Evolutionary conservation across 2,888 invertebrate species (phyloP).

Genomic region (Melanargia galathea): DNA sequence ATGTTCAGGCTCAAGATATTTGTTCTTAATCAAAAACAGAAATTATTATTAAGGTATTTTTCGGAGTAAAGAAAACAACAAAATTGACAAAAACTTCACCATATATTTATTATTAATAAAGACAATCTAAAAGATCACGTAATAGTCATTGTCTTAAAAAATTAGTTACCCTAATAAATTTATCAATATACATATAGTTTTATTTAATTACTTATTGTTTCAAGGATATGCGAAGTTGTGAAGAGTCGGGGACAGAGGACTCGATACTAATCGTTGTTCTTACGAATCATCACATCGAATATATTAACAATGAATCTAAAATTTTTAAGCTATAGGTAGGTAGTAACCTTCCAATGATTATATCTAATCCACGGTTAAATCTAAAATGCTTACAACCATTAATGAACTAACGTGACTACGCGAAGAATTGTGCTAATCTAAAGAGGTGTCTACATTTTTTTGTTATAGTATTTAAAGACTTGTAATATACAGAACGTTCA

Average conservation of each 20-base stretch:
- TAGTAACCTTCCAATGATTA: conserved; percentile 69
- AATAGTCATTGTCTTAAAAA: conserved; percentile 82
- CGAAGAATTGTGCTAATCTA: conserved; percentile 82
- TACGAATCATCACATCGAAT: conserved; percentile 78
- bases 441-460: conserved; percentile 76
- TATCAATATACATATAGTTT: conserved; percentile 79
- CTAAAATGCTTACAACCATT: conserved; percentile 75
- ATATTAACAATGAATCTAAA: conserved; percentile 75
- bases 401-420: conserved; percentile 76
- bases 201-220: conserved; percentile 82
- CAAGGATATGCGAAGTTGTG: conserved; percentile 82
- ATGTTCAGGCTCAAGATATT: too few species aligned
- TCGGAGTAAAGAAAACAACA: conserved; percentile 61
- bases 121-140: conserved; percentile 83
- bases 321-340: conserved; percentile 73
- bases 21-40: too few species aligned
- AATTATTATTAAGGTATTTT: too few species aligned
- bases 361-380: conserved; percentile 69
- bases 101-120: conserved; percentile 83
- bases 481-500: conserved; percentile 81
- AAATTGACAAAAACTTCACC: conserved; percentile 81
- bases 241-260: conserved; percentile 66
- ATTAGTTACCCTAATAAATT: conserved; percentile 82
- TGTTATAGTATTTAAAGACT: conserved; percentile 73
- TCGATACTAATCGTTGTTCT: conserved; percentile 76